phyloP scores from a whole-genome alignment of 2,113 vertebrate species.

The Pteruthius melanotis region DNA sequence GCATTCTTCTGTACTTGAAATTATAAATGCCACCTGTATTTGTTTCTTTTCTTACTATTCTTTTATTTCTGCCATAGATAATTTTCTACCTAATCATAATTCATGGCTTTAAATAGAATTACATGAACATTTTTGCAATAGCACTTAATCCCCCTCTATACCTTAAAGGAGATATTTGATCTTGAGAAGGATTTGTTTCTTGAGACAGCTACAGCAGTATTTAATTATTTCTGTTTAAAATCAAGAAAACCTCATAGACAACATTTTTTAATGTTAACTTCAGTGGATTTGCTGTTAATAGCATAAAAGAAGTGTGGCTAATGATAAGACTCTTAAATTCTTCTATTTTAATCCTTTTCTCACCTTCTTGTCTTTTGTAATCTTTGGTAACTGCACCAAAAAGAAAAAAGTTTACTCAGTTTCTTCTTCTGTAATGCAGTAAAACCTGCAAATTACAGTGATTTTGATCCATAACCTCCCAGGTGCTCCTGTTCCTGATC shows the following conservation, averaged over 20 bases:
- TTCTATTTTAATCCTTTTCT: constrained; percentile 1
- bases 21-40: background rate
- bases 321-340: background rate
- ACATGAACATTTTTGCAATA: background rate
- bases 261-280: background rate
- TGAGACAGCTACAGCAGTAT: background rate
- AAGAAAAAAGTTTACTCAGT: background rate
- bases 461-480: background rate
- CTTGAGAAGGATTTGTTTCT: constrained; percentile 26
- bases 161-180: constrained; percentile 36
- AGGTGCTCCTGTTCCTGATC: background rate
- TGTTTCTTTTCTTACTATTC: background rate
- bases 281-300: constrained; percentile 15
- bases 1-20: background rate
- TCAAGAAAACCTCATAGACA: background rate
- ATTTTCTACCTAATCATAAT: background rate
- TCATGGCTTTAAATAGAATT: background rate
- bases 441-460: background rate
- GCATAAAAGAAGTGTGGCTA: background rate
- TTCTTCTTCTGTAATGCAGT: background rate
- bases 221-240: constrained; percentile 47
- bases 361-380: background rate
- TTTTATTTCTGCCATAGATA: background rate
- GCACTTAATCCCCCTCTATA: constrained; percentile 1
- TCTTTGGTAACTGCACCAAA: background rate